Base-by-base conservation (phyloP, 2,113 vertebrate genomes). In the Oreochromis aureus region DNA sequence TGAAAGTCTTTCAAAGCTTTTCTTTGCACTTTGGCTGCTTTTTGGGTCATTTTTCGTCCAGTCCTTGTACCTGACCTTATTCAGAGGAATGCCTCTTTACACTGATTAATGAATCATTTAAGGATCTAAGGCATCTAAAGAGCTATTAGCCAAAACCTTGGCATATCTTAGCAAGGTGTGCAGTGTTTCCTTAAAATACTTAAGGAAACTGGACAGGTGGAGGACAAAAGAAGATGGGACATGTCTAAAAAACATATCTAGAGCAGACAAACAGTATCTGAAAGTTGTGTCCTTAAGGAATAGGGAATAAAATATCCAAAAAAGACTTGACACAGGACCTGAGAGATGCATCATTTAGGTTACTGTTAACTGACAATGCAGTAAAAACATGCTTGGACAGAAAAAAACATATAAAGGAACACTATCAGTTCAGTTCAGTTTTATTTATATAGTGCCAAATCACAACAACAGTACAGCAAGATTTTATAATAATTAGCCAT, bases 381-480 rank as follows among this genome's bases (percentile, higher is more conserved):
- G 63, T 71, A 71, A 71, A 69, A 71, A 22, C 63, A 71, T 71
- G 36, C 63, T 22, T 15, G 36, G 36, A 44, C 7, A 71, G 63
- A 71, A 71, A 71, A 2, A 44, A 71, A 44, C n/a, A 41, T 36
- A 36, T 15, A 71, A 44, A 41, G 63, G n/a, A 41, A 71, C 63
- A 71, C 63, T 6, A 6, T 71, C 63, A 41, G 36, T 71, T 69
- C 34, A 69, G 6, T 39, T 22, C 61, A 39, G 18, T 22, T 39
- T 39, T 39, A 7, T 66, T 66, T 66, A 66, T 66, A 36, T 66
- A 13, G 61, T 66, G 32, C 34, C 34, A 66, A 66, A 66, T 66
- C 18, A 66, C 61, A 66, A 39, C 18, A 7, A 3, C 10, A 66
- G 32, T 27, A 27, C 27, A 27, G 27, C 27, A 66, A 66, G 19